Base-by-base conservation (phyloP, 2,797 vertebrate genomes). In the Pangasius mekongensis region DNA sequence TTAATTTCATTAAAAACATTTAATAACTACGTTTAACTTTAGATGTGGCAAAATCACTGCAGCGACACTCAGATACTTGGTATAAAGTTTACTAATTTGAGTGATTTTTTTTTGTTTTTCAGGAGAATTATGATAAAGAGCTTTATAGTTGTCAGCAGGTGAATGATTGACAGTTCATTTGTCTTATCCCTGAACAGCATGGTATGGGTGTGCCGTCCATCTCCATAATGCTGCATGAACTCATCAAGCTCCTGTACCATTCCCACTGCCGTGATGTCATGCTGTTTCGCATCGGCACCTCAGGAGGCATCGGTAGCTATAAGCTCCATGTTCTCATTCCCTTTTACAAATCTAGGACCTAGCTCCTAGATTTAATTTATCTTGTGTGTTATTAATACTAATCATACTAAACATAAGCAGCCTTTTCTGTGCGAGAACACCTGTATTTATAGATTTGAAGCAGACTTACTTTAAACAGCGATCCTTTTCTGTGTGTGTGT, bases 181-280 rank as follows among this genome's bases (percentile, higher is more conserved):
- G 11, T 84, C 85, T 56, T 87, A 24, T 89, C 33, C 85, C 20
- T 84, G 18, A 90, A 69, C 92, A 98, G 97, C 97, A 98, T 0
- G 96, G 97, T 18, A 97, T 97, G 97, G 97, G 97, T 1, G 95
- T 97, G 76, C 97, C 97, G n/a, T 99, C 98, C 80, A 97, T 98
- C 91, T 98, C 97, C 86, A 97, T 98, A 88, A 97, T 97, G 97
- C 94, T 98, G 71, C 97, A 98, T 0, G 97, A 98, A 92, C 97
- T 99, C 81, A 98, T 98, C 95, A 98, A 98, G 90, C 96, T 98
- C 91, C 95, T 98, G 90, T 95, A 98, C 94, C 97, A 97, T 0
- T 96, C 97, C n/a, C 95, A 93, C 39, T 97, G 97, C 92, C 77
- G 80, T 11, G 96, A 97, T 0, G 95, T 98, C 52, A 94, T 96